These are phyloP conservation scores for Chymomyza costata DNA, from an alignment of 1,140 invertebrate species.

Conservation along the genomic window DNA sequence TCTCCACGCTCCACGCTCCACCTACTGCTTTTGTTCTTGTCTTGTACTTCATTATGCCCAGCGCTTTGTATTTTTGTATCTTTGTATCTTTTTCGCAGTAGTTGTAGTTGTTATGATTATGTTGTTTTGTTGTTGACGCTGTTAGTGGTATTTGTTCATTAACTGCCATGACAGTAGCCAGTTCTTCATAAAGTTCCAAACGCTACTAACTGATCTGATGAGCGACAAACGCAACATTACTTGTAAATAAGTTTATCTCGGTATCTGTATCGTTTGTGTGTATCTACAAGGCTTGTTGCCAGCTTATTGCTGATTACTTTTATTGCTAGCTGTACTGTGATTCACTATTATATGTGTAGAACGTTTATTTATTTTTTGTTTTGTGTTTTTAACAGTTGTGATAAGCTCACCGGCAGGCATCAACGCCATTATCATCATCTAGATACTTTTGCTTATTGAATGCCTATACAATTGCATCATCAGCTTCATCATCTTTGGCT, in stretches of 20 bases:
- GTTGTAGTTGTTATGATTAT: slow-evolving; percentile 16
- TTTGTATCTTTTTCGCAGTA: not conserved
- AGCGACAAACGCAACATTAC: too few species aligned
- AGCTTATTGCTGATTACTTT: slow-evolving; percentile 67
- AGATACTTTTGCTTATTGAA: slow-evolving; percentile 23
- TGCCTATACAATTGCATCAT: slow-evolving; percentile 50
- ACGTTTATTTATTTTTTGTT: slow-evolving; percentile 23
- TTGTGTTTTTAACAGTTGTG: slow-evolving; percentile 11
- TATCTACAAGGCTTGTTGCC: slow-evolving; percentile 52
- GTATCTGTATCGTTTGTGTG: slow-evolving; percentile 49
- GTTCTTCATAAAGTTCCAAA: too few species aligned
- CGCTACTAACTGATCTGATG: too few species aligned
- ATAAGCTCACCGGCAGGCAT: slow-evolving; percentile 34
- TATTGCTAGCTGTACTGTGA: slow-evolving; percentile 59
- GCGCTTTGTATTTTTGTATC: not conserved
- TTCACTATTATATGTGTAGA: slow-evolving; percentile 65
- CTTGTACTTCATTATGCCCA: slow-evolving; percentile 51
- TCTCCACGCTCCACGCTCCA: not conserved
- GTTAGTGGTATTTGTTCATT: slow-evolving; percentile 56
- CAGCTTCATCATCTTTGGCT: not conserved
- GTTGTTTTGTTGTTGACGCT: slow-evolving; percentile 35
- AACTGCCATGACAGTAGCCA: slow-evolving; percentile 23
- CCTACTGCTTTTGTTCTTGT: slow-evolving; percentile 1
- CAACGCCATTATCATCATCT: not conserved
- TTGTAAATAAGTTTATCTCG: slow-evolving; percentile 21